A percentile compares a stretch with the other conserved stretches of the same genome.
Evolutionary conservation across 2,797 vertebrate genomes (phyloP).

Genomic region (Sphenodon punctatus): DNA sequence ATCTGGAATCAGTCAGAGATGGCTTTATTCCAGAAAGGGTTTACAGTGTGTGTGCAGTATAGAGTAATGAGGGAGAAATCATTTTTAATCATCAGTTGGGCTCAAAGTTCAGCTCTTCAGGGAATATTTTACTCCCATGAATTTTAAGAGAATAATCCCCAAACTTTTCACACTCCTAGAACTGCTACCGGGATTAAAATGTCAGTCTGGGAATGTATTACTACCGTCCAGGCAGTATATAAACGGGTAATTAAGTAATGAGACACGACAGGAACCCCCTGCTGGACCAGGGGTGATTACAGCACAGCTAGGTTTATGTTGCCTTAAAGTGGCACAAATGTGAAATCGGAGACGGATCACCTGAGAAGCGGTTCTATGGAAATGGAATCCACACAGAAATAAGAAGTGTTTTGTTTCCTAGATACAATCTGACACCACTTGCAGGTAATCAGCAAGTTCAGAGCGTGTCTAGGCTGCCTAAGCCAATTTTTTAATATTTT

Average conservation of each 20-base stretch:
- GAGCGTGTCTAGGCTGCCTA: too few relatives aligned
- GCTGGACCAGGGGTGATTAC: background rate
- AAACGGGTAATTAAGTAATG: background rate
- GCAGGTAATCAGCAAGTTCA: background rate
- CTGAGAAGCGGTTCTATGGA: background rate
- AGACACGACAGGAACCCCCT: background rate
- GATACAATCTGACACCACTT: background rate
- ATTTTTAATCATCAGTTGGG: background rate
- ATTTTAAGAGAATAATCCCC: background rate
- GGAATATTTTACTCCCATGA: background rate
- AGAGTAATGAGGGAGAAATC: background rate
- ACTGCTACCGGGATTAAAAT: background rate
- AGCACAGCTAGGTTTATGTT: background rate
- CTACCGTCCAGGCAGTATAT: background rate
- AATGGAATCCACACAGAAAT: too few relatives aligned
- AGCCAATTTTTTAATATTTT: too few relatives aligned
- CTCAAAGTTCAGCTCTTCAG: background rate
- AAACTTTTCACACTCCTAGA: background rate
- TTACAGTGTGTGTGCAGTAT: too few relatives aligned
- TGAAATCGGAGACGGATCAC: background rate
- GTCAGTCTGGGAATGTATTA: background rate
- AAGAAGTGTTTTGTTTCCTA: background rate
- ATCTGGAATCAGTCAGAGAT: too few relatives aligned
- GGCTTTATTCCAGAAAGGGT: background rate
- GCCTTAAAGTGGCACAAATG: background rate